phyloP scores from a whole-genome alignment of 2,113 vertebrate species.

The Cyanoramphus novaezelandiae region DNA sequence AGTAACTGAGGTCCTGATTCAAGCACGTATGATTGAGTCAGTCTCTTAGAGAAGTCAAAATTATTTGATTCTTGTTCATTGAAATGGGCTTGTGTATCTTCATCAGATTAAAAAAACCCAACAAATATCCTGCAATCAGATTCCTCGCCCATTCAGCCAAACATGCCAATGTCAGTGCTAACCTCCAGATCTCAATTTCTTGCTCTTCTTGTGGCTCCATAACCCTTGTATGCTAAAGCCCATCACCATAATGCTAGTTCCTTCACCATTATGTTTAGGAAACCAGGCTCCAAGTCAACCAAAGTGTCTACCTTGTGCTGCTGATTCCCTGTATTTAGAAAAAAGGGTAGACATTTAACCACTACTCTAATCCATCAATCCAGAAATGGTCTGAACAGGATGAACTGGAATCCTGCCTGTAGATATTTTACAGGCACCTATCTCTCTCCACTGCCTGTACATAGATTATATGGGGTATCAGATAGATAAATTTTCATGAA shows the following conservation, averaged over 20 bases:
- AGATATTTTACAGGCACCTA: background rate
- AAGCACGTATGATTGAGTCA: background rate
- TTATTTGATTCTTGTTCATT: background rate
- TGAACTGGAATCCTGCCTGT: background rate
- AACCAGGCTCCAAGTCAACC: background rate
- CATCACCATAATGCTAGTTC: background rate
- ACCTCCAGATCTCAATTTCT: background rate
- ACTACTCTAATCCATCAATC: background rate
- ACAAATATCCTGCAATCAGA: background rate
- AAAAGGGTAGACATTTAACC: background rate
- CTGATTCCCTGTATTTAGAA: background rate
- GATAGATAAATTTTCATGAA: background rate
- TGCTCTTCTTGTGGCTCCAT: background rate
- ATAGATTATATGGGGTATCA: background rate
- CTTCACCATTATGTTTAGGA: background rate
- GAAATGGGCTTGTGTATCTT: background rate
- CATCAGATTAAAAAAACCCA: background rate
- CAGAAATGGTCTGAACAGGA: background rate
- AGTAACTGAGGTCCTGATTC: background rate
- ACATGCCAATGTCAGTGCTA: background rate
- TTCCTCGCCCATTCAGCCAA: background rate
- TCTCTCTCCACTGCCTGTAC: background rate
- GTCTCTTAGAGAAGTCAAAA: background rate
- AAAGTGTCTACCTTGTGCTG: background rate
- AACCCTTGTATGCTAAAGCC: background rate